Conservation (phyloP, 2,113 vertebrate species). For the Physeter macrocephalus region DNA sequence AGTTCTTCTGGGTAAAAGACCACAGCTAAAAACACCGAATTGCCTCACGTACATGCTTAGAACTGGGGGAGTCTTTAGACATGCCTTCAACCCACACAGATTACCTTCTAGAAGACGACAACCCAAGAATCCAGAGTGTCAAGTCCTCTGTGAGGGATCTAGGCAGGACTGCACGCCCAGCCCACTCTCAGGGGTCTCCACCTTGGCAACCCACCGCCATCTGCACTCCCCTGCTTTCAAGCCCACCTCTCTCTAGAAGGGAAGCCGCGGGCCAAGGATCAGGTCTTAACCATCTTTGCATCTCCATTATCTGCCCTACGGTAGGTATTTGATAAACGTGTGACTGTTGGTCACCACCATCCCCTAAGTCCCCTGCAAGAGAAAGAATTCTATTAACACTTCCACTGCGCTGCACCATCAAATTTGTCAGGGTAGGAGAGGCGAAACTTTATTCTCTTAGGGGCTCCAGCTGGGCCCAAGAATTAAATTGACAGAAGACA, state of each 20-base stretch:
- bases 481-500: not conserved
- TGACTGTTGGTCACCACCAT: fast-evolving
- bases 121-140: fast-evolving
- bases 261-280: fast-evolving
- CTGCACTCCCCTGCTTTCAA: fast-evolving
- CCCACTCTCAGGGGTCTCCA: not conserved
- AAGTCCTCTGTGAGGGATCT: not conserved
- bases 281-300: not conserved
- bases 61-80: not conserved
- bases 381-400: not conserved
- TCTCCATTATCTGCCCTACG: fast-evolving
- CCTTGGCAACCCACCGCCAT: fast-evolving
- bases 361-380: not conserved
- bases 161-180: fast-evolving
- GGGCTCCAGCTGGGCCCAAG: not conserved
- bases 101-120: not conserved
- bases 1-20: not conserved
- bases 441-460: not conserved
- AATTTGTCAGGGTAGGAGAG: not conserved
- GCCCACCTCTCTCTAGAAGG: not conserved
- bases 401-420: fast-evolving
- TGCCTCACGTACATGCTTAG: not conserved
- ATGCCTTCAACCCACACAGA: not conserved
- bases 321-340: not conserved
- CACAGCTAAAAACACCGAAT: not conserved